A percentile compares a stretch with the other conserved stretches of the same genome.
phyloP scores from a whole-genome alignment of 2,888 invertebrate genomes.

The Cheilosia impressa region DNA sequence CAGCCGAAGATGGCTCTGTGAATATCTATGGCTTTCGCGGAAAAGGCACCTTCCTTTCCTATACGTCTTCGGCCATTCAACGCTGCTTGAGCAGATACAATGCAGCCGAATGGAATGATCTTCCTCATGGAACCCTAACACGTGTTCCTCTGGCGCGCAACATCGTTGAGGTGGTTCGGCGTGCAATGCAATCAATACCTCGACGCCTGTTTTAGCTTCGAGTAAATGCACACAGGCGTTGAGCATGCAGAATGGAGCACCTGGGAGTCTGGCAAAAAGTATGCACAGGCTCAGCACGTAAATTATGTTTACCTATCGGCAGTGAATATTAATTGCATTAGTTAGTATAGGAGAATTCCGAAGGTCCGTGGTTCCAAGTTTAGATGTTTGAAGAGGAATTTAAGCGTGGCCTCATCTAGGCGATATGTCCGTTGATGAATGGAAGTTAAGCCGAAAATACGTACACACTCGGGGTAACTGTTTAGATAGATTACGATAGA shows the following conservation, averaged over 20 bases:
- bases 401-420: conserved; percentile 23
- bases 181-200: conserved; percentile 66
- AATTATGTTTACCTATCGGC: conserved; percentile 84
- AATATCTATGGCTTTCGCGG: conserved; percentile 16
- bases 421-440: conserved; percentile 33
- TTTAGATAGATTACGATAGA: conserved; percentile 50
- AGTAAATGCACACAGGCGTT: conserved; percentile 26
- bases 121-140: conserved; percentile 49
- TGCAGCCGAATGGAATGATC: conserved; percentile 40
- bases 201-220: conserved; percentile 30
- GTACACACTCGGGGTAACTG: conserved; percentile 41
- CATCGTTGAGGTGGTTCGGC: conserved; percentile 58
- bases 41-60: background rate
- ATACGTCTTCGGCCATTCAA: background rate
- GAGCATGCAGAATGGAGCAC: conserved; percentile 38
- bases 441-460: conserved; percentile 35
- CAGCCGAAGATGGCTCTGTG: conserved; percentile 14
- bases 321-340: conserved; percentile 84
- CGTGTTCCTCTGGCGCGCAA: conserved; percentile 62
- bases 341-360: conserved; percentile 68
- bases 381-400: conserved; percentile 42
- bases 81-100: conserved; percentile 4
- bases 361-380: conserved; percentile 29
- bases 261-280: conserved; percentile 40
- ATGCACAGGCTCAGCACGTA: conserved; percentile 81